Base-by-base conservation (phyloP, 1,140 invertebrate genomes). In the Cecropterus lyciades region DNA sequence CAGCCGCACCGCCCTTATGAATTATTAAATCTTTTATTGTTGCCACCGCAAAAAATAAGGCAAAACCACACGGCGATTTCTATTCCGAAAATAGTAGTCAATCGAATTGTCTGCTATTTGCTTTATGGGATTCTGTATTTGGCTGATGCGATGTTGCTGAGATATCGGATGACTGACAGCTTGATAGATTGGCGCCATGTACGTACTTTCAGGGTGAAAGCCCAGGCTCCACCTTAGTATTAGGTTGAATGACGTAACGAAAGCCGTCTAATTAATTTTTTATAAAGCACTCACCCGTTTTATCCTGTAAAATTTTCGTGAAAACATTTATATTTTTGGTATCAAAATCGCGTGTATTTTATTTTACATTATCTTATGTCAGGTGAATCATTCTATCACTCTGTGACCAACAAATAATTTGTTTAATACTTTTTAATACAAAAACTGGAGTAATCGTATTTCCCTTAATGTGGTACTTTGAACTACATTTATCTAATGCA, bases 1-100 rank as follows among this genome's bases (percentile, higher is more conserved):
- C 69, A 42, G 46, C 56, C 59, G 59, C 67, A 63, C 62, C 55
- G 30, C 51, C 65, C 84, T 90, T 90, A 90, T 90, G 85, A 90
- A 90, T 90, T 90, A 90, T 90, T 88, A 76, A 85, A 77, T 79
- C 77, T 85, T 87, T 86, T 89, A 89, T 86, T 89, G 85, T 89
- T 75, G 72, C 75, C 63, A 69, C 33, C 40, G 72, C 72, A 86
- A 86, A 86, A 87, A 85, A 85, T 77, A 72, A 71, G 16, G 67
- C 68, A 76, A 77, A 78, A 78, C 75, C 69, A 69, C 66, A 63
- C 51, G 62, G 43, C 71, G 70, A 70, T 77, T 77, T 85, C 85
- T 88, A 88, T 89, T 89, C 82, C 60, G 80, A 84, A 84, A 89
- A 87, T 87, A 85, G 80, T 72, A 71, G 74, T 69, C 64, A 75